Percentiles rank a stretch among this genome's conserved stretches.
These are phyloP conservation scores for Gobius niger DNA, from an alignment of 2,113 vertebrate genomes.

Conservation along the genomic window DNA sequence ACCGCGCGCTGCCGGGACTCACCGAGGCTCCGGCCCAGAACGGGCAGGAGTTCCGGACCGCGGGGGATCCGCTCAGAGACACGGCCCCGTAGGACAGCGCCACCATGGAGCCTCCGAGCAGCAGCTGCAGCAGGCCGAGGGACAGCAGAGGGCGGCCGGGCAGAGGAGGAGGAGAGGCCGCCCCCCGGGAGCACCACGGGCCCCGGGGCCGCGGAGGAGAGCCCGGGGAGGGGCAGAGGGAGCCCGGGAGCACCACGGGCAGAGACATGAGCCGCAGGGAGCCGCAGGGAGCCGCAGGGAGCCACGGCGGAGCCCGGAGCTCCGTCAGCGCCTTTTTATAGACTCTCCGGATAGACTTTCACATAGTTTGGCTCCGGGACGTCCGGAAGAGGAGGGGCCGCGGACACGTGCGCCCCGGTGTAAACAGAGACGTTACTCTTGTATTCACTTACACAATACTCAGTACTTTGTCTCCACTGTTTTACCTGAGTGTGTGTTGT, in stretches of 20 bases:
- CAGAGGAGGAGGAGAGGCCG: conserved; percentile 51
- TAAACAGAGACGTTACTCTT: too few species aligned
- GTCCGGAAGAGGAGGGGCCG: not conserved
- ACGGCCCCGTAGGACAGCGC: conserved; percentile 83
- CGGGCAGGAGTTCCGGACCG: conserved; percentile 76
- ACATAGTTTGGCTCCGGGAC: conserved; percentile 5
- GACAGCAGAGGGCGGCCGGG: conserved; percentile 77
- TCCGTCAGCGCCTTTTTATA: not conserved
- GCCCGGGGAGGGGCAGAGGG: conserved; percentile 77
- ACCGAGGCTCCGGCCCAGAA: conserved; percentile 87
- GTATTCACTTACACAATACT: too few species aligned
- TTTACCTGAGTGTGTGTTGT: too few species aligned
- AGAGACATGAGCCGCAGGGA: conserved; percentile 75
- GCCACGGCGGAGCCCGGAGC: not conserved
- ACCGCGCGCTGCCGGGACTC: conserved; percentile 54
- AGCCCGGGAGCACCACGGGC: conserved; percentile 82
- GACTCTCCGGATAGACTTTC: conserved; percentile 2
- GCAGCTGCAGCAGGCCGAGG: conserved; percentile 82
- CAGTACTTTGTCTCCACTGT: too few species aligned
- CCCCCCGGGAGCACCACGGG: conserved; percentile 57
- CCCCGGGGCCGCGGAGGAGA: conserved; percentile 60
- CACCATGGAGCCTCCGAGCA: conserved; percentile 84
- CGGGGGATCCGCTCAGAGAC: conserved; percentile 77
- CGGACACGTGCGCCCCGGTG: not conserved
- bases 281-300: too few species aligned